phyloP scores from a whole-genome alignment of 1,140 invertebrate species.

The Oppia nitens region DNA sequence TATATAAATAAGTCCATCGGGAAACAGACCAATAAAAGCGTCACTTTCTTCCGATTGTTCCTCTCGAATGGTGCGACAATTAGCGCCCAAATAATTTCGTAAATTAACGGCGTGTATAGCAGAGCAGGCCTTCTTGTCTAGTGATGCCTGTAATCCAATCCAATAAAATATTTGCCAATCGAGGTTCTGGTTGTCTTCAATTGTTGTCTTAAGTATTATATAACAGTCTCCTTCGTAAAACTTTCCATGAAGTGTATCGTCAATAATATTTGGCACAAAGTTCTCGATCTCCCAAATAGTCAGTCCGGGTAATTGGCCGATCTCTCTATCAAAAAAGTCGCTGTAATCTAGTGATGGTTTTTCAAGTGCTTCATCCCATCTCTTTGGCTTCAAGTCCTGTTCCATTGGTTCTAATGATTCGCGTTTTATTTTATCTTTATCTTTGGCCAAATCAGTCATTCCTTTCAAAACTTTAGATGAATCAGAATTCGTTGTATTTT shows the following conservation, averaged over 20 bases:
- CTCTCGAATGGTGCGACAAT: constrained; percentile 90
- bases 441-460: constrained; percentile 93
- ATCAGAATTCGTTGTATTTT: constrained; percentile 66
- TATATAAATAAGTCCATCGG: constrained; percentile 82
- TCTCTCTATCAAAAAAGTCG: constrained; percentile 95
- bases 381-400: constrained; percentile 28
- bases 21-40: constrained; percentile 84
- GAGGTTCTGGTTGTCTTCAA: constrained; percentile 65
- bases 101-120: constrained; percentile 98
- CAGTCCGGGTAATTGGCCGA: constrained; percentile 64
- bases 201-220: constrained; percentile 78
- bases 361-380: constrained; percentile 83
- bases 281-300: constrained; percentile 90
- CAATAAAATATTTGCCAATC: constrained; percentile 96
- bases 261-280: constrained; percentile 74
- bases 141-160: constrained; percentile 87
- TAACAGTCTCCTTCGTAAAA: constrained; percentile 99
- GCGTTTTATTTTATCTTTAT: constrained; percentile 43
- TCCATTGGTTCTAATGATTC: constrained; percentile 9
- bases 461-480: constrained; percentile 89
- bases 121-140: constrained; percentile 95
- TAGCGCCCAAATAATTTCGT: constrained; percentile 82
- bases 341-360: constrained; percentile 96
- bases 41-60: constrained; percentile 92
- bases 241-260: constrained; percentile 53